Evolutionary conservation across 2,888 invertebrate genomes (phyloP), one percentile per base, ranked within the genome.

Genomic region (Fragum fragum): DNA sequence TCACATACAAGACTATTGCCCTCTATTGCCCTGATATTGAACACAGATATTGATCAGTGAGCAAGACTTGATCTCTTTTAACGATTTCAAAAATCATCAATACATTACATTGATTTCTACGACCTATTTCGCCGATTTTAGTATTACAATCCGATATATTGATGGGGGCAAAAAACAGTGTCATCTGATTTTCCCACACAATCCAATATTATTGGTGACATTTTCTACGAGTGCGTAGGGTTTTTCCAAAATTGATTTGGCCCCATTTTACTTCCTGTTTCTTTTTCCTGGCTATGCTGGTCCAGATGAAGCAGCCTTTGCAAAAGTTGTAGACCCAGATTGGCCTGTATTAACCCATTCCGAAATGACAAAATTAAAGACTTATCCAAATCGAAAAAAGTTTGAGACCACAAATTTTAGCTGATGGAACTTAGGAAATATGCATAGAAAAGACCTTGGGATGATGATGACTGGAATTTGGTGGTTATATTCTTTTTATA

Each of bases 81-180:
- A 42, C 36, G 42, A 42, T 66, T 47, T 66, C 42, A 76, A 70
- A 76, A 42, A 73, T 55, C 71, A 79, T 81, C 86, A 79, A 86
- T 86, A 83, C 28, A 77, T 70, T n/a, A 68, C 83, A 83, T 86
- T 86, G 86, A 86, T 81, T 83, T 75, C 18, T 21, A 32, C 42
- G 66, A 42, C 66, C 66, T 42, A 66, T 66, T 66, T 66, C n/a
- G 21, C 39, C 23, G 66, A 66, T 66, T 66, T 66, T 66, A 66
- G 66, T 66, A 66, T 66, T 66, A 66, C 66, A 66, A 66, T 66
- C 66, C 66, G 36, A 66, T 73, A 73, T 73, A 75, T 75, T 79
- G 68, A 74, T 70, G 70, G 61, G 26, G 26, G 53, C 14, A 42
- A 69, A 61, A 66, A 66, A 66, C 36, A 66, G 42, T 66, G 66